Evolutionary conservation across 2,113 vertebrate genomes (phyloP).

Genomic region (Paraplagusia blochii): DNA sequence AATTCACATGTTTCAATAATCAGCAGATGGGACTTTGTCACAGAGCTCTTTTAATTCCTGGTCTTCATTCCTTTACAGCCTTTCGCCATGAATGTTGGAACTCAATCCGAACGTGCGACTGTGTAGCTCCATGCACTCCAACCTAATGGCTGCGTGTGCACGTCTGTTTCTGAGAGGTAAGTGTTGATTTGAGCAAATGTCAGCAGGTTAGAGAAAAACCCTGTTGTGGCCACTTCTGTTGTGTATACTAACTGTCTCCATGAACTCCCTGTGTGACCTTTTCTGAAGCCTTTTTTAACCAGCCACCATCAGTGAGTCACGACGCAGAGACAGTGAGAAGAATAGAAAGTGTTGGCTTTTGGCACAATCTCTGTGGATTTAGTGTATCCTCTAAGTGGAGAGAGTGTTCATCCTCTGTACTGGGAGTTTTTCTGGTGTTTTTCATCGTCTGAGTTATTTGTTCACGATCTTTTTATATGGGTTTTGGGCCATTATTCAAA

Average conservation of each 20-base stretch:
- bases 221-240: slow-evolving; percentile 6
- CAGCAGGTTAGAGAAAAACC: slow-evolving; percentile 1
- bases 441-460: too few relatives aligned
- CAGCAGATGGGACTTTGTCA: slow-evolving; percentile 1
- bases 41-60: neutral
- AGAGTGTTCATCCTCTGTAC: neutral
- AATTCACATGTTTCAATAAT: neutral
- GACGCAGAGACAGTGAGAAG: slow-evolving; percentile 8
- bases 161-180: slow-evolving; percentile 1
- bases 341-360: neutral
- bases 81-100: slow-evolving; percentile 1
- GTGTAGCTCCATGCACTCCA: neutral
- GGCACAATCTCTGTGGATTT: slow-evolving; percentile 14
- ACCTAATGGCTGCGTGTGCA: neutral
- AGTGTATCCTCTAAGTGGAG: slow-evolving; percentile 23
- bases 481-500: too few relatives aligned
- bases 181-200: slow-evolving; percentile 14
- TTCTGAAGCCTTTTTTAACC: slow-evolving; percentile 27
- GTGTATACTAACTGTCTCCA: slow-evolving; percentile 6
- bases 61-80: slow-evolving; percentile 1
- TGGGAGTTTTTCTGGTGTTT: neutral
- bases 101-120: neutral
- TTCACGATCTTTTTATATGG: too few relatives aligned
- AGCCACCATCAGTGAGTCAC: neutral
- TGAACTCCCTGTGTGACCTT: slow-evolving; percentile 40